Evolutionary conservation across 1,140 invertebrate genomes (phyloP).

Genomic region (Eueides isabella): DNA sequence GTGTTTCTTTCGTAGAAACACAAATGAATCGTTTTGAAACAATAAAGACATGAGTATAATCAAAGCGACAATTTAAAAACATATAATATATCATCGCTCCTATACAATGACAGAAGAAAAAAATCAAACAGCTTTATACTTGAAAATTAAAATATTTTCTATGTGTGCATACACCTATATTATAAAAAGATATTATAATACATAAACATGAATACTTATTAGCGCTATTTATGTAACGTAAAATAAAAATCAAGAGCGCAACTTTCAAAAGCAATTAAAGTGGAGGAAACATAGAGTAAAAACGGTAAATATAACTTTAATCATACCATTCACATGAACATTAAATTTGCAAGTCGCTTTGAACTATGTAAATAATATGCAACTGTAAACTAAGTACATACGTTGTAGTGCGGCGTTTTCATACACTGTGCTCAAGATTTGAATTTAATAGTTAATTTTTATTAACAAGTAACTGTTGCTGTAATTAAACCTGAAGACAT

Average conservation of each 20-base stretch:
- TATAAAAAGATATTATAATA: background rate
- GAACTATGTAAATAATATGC: slow-evolving; percentile 12
- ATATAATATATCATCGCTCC: no score
- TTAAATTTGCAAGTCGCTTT: slow-evolving; percentile 8
- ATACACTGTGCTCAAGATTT: background rate
- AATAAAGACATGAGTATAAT: no score
- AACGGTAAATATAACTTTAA: slow-evolving; percentile 18
- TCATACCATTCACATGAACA: slow-evolving; percentile 13
- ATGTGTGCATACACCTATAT: background rate
- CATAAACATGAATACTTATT: slow-evolving; percentile 9
- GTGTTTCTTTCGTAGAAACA: no score
- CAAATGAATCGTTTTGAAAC: no score
- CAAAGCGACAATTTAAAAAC: no score
- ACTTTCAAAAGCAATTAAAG: slow-evolving; percentile 17
- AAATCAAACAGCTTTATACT: no score
- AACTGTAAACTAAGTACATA: slow-evolving; percentile 11
- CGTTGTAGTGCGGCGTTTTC: background rate
- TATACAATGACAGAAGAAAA: no score
- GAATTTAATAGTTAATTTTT: background rate
- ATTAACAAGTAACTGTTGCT: background rate
- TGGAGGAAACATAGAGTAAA: background rate
- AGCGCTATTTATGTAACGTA: slow-evolving; percentile 3
- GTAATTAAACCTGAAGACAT: background rate
- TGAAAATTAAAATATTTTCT: no score
- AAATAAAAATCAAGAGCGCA: slow-evolving; percentile 8